Percentiles rank a stretch among this genome's conserved stretches.
These are phyloP conservation scores for Dermolepida albohirtum DNA, from an alignment of 2,888 invertebrate species.

Conservation along the genomic window DNA sequence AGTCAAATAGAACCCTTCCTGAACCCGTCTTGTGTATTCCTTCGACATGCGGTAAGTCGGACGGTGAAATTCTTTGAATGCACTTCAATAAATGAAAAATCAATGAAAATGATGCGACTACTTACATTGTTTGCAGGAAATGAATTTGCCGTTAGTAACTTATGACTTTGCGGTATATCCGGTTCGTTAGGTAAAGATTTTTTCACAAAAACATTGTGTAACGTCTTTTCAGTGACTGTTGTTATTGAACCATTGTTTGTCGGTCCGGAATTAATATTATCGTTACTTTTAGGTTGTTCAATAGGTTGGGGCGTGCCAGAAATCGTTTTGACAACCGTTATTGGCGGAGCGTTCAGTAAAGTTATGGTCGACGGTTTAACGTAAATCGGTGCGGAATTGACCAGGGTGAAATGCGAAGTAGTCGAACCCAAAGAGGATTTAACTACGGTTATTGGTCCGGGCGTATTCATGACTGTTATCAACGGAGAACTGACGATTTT, in stretches of 20 bases:
- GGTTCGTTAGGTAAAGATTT: conserved; percentile 53
- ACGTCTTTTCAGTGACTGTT: conserved; percentile 46
- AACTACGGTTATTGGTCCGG: conserved; percentile 62
- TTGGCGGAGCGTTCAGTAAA: conserved; percentile 61
- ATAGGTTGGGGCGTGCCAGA: conserved; percentile 29
- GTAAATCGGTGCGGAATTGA: conserved; percentile 59
- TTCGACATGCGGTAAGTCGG: too few species aligned
- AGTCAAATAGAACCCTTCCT: too few species aligned
- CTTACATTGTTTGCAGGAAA: conserved; percentile 62
- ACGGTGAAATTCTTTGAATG: too few species aligned
- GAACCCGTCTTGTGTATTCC: too few species aligned
- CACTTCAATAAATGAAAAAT: background rate
- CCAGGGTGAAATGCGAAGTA: conserved; percentile 61
- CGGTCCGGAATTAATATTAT: conserved; percentile 32
- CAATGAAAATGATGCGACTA: conserved; percentile 37
- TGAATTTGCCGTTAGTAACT: conserved; percentile 60
- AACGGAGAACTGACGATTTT: conserved; percentile 56
- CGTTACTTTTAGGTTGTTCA: conserved; percentile 24
- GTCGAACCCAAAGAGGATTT: conserved; percentile 61
- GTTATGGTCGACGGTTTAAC: conserved; percentile 59
- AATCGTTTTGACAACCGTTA: conserved; percentile 61
- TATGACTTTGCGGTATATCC: conserved; percentile 60
- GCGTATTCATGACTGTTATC: conserved; percentile 62
- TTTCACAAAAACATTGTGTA: conserved; percentile 64
- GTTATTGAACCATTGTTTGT: conserved; percentile 47